Percentiles rank a stretch among this genome's conserved stretches.
Evolutionary conservation across 1,140 invertebrate species (phyloP).

Genomic region (Drosophila pseudoobscura): DNA sequence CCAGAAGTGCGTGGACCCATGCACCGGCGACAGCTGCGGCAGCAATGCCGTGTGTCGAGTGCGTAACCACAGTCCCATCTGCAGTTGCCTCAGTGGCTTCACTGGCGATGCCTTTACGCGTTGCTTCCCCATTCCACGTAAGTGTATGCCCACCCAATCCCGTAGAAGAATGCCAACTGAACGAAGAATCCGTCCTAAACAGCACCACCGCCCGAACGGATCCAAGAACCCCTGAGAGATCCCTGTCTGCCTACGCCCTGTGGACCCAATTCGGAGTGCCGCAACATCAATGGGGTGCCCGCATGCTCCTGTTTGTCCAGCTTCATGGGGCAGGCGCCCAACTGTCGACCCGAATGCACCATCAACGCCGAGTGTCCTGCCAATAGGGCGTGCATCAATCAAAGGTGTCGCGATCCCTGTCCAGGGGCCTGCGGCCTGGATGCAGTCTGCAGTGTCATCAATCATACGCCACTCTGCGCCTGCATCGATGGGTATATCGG

Average conservation of each 20-base stretch:
- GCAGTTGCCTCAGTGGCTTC: conserved; percentile 86
- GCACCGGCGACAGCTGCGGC: conserved; percentile 88
- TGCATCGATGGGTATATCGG: conserved; percentile 89
- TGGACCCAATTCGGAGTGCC: conserved; percentile 91
- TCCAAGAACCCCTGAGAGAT: conserved; percentile 85
- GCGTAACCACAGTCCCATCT: conserved; percentile 89
- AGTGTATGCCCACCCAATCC: conserved; percentile 74
- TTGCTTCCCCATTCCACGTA: conserved; percentile 86
- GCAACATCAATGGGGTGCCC: conserved; percentile 87
- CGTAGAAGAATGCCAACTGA: neutral
- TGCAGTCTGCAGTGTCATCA: conserved; percentile 89
- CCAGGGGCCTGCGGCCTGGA: conserved; percentile 92
- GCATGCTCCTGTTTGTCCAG: conserved; percentile 91
- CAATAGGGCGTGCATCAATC: conserved; percentile 90
- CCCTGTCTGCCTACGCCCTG: conserved; percentile 92
- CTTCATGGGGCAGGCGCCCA: conserved; percentile 91
- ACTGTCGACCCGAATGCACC: conserved; percentile 92
- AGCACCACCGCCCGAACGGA: conserved; percentile 87
- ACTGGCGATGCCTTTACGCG: conserved; percentile 88
- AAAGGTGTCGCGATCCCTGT: conserved; percentile 92
- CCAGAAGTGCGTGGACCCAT: conserved; percentile 88
- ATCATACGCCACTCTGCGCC: conserved; percentile 86
- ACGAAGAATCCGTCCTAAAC: conserved; percentile 77
- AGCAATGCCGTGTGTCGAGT: conserved; percentile 88
- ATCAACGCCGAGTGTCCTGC: conserved; percentile 93